Evolutionary conservation across 92 coral and sea anemone species (phyloP).

Genomic region (Palythoa grandiflora): DNA sequence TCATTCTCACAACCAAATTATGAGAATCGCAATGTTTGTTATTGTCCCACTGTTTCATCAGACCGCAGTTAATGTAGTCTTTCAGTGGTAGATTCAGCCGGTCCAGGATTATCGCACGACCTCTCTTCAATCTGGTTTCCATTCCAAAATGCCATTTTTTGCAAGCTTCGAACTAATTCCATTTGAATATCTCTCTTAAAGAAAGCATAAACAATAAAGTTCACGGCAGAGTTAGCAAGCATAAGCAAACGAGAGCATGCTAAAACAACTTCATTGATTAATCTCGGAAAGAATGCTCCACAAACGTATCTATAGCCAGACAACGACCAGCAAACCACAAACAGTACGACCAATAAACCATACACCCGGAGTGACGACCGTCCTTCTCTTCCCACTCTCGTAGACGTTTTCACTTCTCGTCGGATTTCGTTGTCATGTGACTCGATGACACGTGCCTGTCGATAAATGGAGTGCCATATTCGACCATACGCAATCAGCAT

Average conservation of each 20-base stretch:
- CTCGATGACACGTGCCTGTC: constrained; percentile 36
- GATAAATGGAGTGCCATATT: constrained; percentile 42
- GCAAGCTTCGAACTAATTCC: constrained; percentile 28
- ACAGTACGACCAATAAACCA: constrained; percentile 51
- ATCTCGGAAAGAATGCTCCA: background rate
- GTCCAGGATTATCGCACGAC: background rate
- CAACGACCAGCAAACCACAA: constrained; percentile 57
- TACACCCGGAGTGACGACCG: constrained; percentile 49
- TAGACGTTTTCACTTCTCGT: background rate
- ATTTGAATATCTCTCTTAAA: constrained; percentile 49
- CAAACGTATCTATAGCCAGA: constrained; percentile 55
- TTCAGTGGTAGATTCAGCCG: background rate
- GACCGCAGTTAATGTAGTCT: background rate
- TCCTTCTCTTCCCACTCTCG: constrained; percentile 51
- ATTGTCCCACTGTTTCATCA: background rate
- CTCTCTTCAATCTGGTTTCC: background rate
- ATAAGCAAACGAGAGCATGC: constrained; percentile 42
- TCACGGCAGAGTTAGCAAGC: constrained; percentile 50
- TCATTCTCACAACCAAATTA: too few species aligned
- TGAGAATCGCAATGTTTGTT: too few species aligned
- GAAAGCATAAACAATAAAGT: constrained; percentile 48
- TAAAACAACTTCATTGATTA: constrained; percentile 12
- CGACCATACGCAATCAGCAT: constrained; percentile 53
- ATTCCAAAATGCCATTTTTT: background rate
- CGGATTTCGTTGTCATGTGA: constrained; percentile 34